Evolutionary conservation across 2,113 vertebrate genomes (phyloP).

Genomic region (Mus musculus): GRCm39 chr13:80237501-80238000

Average conservation of each 20-base stretch:
- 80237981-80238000: neutral
- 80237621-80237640: neutral
- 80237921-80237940: neutral
- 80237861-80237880: neutral
- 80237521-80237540: no score
- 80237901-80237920: neutral
- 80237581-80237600: no score
- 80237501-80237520: no score
- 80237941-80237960: neutral
- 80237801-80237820: neutral
- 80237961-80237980: neutral
- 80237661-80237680: neutral
- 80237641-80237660: neutral
- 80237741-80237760: neutral
- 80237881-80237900: no score
- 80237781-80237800: neutral
- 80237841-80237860: neutral
- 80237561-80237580: no score
- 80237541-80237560: no score
- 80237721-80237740: neutral
- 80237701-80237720: neutral
- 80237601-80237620: neutral
- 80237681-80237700: neutral
- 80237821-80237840: neutral
- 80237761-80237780: no score